Percentiles rank a stretch among this genome's conserved stretches.
These are phyloP conservation scores for Dicyrtomina minuta DNA, from an alignment of 2,888 invertebrate genomes.

Conservation along the genomic window DNA sequence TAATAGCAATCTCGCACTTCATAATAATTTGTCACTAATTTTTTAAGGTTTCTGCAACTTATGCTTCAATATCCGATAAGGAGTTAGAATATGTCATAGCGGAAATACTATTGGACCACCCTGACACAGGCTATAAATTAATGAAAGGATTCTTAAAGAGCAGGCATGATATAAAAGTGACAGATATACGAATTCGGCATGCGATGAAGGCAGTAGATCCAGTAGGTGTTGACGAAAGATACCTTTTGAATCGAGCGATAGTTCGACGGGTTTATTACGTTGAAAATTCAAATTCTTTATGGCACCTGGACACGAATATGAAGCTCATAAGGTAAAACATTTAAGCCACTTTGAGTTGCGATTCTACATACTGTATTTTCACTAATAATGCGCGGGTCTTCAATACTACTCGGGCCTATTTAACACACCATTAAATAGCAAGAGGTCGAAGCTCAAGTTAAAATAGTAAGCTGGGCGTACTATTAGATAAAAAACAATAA, in stretches of 20 bases:
- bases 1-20: no score
- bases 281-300: background rate
- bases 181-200: background rate
- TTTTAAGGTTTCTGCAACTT: no score
- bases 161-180: background rate
- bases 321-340: constrained; percentile 4
- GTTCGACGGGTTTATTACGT: background rate
- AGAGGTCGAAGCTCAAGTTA: no score
- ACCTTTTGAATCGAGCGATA: background rate
- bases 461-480: no score
- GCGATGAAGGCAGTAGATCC: background rate
- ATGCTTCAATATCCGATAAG: background rate
- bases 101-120: background rate
- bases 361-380: no score
- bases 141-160: background rate
- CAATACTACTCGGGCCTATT: no score
- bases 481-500: no score
- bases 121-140: background rate
- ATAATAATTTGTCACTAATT: no score
- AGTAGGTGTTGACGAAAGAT: background rate
- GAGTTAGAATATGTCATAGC: background rate
- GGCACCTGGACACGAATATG: background rate
- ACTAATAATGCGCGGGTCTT: no score
- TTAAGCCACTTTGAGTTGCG: no score
- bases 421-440: no score